Conservation (phyloP, 2,888 invertebrate species). For the Dasypolia templi region DNA sequence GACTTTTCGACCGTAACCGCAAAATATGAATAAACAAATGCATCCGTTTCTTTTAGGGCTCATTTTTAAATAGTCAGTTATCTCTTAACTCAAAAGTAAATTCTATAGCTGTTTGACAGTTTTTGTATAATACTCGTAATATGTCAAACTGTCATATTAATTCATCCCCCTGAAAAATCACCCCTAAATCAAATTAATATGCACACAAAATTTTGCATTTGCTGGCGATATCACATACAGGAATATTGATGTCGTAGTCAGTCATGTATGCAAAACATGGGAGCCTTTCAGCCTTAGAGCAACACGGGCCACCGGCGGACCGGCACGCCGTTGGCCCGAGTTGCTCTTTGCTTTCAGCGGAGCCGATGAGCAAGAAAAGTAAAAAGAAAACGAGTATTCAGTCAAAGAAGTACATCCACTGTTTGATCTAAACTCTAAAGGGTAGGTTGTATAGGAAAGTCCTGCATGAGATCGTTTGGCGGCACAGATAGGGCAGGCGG, state of each 20-base stretch:
- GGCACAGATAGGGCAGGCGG: background rate
- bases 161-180: too few species aligned
- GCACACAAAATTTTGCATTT: background rate
- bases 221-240: background rate
- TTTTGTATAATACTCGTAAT: too few species aligned
- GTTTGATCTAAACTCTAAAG: background rate
- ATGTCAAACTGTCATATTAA: too few species aligned
- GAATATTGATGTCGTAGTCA: constrained; percentile 2
- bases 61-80: too few species aligned
- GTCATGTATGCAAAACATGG: constrained; percentile 6
- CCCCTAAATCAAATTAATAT: background rate
- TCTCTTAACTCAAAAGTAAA: too few species aligned
- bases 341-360: too few species aligned
- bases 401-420: constrained; percentile 7
- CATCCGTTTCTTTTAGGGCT: background rate
- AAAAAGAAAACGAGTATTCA: background rate
- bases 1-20: background rate
- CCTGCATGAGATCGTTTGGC: background rate
- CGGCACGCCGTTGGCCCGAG: too few species aligned
- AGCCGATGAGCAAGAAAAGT: background rate
- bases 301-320: too few species aligned
- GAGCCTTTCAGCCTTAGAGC: constrained; percentile 9
- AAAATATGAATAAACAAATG: background rate
- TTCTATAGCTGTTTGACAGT: too few species aligned
- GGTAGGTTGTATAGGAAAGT: background rate